A percentile compares a stretch with the other conserved stretches of the same genome.
Evolutionary conservation across 2,888 invertebrate genomes (phyloP).

Genomic region (Ctenicera cuprea): DNA sequence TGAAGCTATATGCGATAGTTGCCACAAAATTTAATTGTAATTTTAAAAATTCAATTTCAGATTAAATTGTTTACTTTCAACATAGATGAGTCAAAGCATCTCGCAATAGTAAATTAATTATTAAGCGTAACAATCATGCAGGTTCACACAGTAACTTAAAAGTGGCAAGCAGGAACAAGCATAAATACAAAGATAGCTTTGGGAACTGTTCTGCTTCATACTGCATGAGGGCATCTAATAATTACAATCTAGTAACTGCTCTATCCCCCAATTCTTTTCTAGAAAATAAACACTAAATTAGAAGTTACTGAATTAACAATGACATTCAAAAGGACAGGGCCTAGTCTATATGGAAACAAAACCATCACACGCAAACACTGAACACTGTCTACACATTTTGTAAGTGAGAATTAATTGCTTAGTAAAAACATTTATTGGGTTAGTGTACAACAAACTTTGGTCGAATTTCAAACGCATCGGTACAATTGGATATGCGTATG

Average conservation of each 20-base stretch:
- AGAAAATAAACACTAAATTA: conserved; percentile 43
- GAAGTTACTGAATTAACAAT: conserved; percentile 32
- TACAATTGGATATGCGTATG: not conserved
- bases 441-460: conserved; percentile 30
- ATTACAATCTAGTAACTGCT: conserved; percentile 51
- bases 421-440: conserved; percentile 28
- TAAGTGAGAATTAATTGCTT: conserved; percentile 38
- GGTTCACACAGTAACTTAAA: conserved; percentile 28
- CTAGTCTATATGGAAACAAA: conserved; percentile 48
- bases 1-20: conserved; percentile 7
- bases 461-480: conserved; percentile 3
- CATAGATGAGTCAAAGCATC: conserved; percentile 13
- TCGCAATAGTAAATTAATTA: conserved; percentile 1
- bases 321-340: conserved; percentile 39
- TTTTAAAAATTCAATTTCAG: not conserved
- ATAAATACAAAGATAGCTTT: conserved; percentile 21
- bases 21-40: not conserved
- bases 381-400: conserved; percentile 45
- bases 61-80: not conserved
- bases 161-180: conserved; percentile 34
- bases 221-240: conserved; percentile 25
- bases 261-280: conserved; percentile 57
- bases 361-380: conserved; percentile 57
- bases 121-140: conserved; percentile 42
- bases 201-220: conserved; percentile 5